A percentile compares a stretch with the other conserved stretches of the same genome.
phyloP scores from a whole-genome alignment of 2,888 invertebrate genomes.

The Aleiodes leptofemur region DNA sequence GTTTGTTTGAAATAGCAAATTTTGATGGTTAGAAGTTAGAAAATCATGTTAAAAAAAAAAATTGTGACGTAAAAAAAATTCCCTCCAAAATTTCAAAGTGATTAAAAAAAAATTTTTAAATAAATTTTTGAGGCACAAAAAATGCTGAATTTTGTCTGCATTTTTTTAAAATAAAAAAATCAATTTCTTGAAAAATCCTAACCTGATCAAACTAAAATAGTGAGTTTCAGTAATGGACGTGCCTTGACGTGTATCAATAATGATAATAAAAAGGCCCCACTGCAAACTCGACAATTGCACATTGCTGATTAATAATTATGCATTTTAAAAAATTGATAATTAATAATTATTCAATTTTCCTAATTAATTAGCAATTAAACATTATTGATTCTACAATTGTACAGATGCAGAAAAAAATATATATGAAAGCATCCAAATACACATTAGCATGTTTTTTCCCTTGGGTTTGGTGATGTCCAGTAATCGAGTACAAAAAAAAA shows the following conservation, averaged over 20 bases:
- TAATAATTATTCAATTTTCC: too few species aligned
- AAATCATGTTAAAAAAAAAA: too few species aligned
- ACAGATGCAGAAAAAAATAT: neutral
- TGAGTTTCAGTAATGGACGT: constrained; percentile 2
- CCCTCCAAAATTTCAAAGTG: neutral
- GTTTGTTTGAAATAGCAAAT: constrained; percentile 6
- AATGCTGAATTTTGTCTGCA: too few species aligned
- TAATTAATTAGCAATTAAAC: too few species aligned
- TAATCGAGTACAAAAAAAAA: constrained; percentile 13
- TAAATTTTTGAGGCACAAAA: too few species aligned
- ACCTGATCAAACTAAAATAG: constrained; percentile 17
- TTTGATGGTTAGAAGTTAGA: constrained; percentile 4
- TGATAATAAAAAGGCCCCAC: constrained; percentile 8
- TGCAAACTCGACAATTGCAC: constrained; percentile 2
- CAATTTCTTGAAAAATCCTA: neutral
- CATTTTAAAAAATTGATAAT: neutral
- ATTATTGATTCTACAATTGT: too few species aligned
- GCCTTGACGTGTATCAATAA: constrained; percentile 23
- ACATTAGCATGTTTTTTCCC: constrained; percentile 3
- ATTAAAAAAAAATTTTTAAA: too few species aligned
- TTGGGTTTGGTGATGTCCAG: constrained; percentile 11
- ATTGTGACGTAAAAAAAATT: neutral
- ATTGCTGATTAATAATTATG: neutral
- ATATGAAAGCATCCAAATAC: neutral
- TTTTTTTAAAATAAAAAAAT: too few species aligned